phyloP scores from a whole-genome alignment of 2,888 invertebrate species.

The Xestoiulus laeticollis region DNA sequence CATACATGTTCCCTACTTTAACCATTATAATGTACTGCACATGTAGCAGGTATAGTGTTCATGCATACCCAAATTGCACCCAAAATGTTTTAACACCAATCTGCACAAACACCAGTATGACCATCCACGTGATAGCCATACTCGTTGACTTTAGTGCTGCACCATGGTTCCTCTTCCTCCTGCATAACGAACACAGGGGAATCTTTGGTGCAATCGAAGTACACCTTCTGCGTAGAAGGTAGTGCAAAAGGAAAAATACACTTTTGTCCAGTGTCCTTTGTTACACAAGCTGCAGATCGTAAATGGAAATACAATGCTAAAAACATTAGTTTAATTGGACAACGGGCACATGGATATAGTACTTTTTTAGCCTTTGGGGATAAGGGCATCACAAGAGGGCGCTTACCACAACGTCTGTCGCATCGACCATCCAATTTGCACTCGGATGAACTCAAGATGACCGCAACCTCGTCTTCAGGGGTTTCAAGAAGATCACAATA shows the following conservation, averaged over 20 bases:
- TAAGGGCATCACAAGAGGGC: too few species aligned
- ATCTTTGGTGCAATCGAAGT: neutral
- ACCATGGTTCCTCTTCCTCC: neutral
- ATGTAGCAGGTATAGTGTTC: too few species aligned
- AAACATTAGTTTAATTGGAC: too few species aligned
- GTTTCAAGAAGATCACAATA: slow-evolving; percentile 14
- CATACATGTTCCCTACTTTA: too few species aligned
- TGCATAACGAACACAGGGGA: neutral
- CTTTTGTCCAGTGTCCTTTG: neutral
- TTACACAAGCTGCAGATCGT: slow-evolving; percentile 19
- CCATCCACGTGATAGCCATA: neutral
- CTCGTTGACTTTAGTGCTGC: slow-evolving; percentile 19
- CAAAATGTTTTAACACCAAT: slow-evolving; percentile 41
- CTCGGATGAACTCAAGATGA: neutral
- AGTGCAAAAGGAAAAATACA: slow-evolving; percentile 38
- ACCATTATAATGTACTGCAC: too few species aligned
- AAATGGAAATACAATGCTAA: too few species aligned
- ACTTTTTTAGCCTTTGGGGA: too few species aligned
- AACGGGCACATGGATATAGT: too few species aligned
- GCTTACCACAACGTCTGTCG: slow-evolving; percentile 40
- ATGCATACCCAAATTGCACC: too few species aligned
- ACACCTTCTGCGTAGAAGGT: neutral
- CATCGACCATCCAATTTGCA: neutral
- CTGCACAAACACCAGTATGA: neutral
- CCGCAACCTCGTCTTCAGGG: neutral